These are phyloP conservation scores for Physella acuta DNA, from an alignment of 1,140 invertebrate species.

Conservation along the genomic window DNA sequence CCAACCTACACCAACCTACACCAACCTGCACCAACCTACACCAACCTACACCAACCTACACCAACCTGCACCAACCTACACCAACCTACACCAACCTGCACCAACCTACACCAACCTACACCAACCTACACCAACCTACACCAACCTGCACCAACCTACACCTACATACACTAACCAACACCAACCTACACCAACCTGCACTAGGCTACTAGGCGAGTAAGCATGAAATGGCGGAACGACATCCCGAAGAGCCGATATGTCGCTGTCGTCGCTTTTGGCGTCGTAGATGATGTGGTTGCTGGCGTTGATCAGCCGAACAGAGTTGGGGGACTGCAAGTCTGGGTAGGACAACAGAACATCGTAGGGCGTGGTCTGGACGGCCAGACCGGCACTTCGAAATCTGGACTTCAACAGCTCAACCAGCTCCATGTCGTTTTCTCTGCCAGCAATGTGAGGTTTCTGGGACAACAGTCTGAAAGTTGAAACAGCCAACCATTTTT, in stretches of 20 bases:
- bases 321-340: slow-evolving; percentile 37
- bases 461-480: slow-evolving; percentile 45
- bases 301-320: slow-evolving; percentile 36
- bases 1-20: not conserved
- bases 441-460: slow-evolving; percentile 52
- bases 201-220: slow-evolving; percentile 39
- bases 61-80: not conserved
- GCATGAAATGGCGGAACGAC: slow-evolving; percentile 56
- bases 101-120: too few relatives aligned
- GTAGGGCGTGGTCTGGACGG: slow-evolving; percentile 49
- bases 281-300: slow-evolving; percentile 31
- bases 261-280: slow-evolving; percentile 37
- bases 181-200: slow-evolving; percentile 15
- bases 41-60: not conserved
- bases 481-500: too few relatives aligned
- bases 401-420: slow-evolving; percentile 40
- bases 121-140: not conserved
- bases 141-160: not conserved
- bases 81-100: not conserved
- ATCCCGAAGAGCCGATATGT: slow-evolving; percentile 43
- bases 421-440: slow-evolving; percentile 36
- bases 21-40: not conserved
- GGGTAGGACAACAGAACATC: slow-evolving; percentile 55
- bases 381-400: slow-evolving; percentile 44
- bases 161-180: not conserved